A percentile compares a stretch with the other conserved stretches of the same genome.
phyloP scores from a whole-genome alignment of 35 echinoderm and acorn worm genomes.

The Ptychodera flava region DNA sequence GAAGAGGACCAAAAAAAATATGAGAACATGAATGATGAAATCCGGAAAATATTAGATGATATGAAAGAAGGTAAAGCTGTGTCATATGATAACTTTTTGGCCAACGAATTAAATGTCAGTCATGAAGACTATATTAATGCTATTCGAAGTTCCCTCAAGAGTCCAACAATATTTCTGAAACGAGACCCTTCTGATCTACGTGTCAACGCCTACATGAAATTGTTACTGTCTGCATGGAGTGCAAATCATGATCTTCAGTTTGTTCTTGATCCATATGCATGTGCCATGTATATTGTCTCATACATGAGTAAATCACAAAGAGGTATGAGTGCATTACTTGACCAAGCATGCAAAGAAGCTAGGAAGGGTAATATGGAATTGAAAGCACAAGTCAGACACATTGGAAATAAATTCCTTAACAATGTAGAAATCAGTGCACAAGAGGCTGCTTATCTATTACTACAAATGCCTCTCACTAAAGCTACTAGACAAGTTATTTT shows the following conservation, averaged over 20 bases:
- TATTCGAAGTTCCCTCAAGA: constrained; percentile 33
- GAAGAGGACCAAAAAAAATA: neutral
- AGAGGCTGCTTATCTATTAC: constrained; percentile 44
- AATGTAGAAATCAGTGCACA: constrained; percentile 69
- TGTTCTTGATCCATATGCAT: constrained; percentile 54
- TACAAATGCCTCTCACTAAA: constrained; percentile 47
- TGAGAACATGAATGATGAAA: constrained; percentile 25
- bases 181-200: constrained; percentile 26
- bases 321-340: constrained; percentile 11
- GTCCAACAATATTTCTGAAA: constrained; percentile 42
- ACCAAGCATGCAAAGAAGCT: no score
- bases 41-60: constrained; percentile 12
- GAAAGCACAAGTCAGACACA: constrained; percentile 37
- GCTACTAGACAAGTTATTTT: constrained; percentile 47
- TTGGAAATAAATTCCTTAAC: constrained; percentile 55
- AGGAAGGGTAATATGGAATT: constrained; percentile 39
- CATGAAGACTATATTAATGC: constrained; percentile 42
- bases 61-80: no score
- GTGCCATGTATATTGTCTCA: constrained; percentile 63
- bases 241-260: constrained; percentile 54
- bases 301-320: constrained; percentile 52
- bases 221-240: constrained; percentile 19
- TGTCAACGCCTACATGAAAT: constrained; percentile 20
- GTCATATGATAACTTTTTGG: constrained; percentile 26
- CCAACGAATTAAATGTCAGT: constrained; percentile 25